Base-by-base conservation (phyloP, 2,888 invertebrate species). In the Calameuta filiformis region DNA sequence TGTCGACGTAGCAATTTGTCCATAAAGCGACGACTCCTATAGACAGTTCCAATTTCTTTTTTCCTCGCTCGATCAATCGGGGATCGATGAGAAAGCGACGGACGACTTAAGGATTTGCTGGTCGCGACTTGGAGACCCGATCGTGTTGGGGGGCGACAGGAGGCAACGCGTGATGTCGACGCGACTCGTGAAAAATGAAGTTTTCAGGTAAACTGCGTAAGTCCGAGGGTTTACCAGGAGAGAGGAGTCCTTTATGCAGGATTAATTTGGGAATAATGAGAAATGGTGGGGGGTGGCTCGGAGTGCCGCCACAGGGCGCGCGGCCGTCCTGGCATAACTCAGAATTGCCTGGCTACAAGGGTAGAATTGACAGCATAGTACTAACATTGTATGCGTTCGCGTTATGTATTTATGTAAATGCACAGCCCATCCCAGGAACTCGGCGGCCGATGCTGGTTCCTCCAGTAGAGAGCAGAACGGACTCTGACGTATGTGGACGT, bases 361-460 rank as follows among this genome's bases (percentile, higher is more conserved):
- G 90, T 88, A 89, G 90, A 91, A 91, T 90, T 90, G 90, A 91
- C 91, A 91, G 91, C 89, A 90, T 90, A 90, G 91, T 89, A 87
- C 91, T 88, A 91, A 91, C 91, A 90, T 91, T 91, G 91, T 91
- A 90, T 90, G 90, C 91, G 88, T 85, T 87, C 87, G 89, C 91
- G 91, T 91, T 91, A 91, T 91, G 91, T 91, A 91, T 91, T 91
- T 91, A 91, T 91, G 91, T 91, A 91, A 91, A 91, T 91, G 90
- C 89, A 90, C 89, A 83, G 85, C 85, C 81, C 85, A 77, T 82
- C 81, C 84, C 85, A 81, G 81, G 79, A 79, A 81, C 81, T 77
- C 76, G 35, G 33, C 37, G 75, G 76, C 73, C 73, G 68, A n/a
- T 76, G 73, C 31, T 68, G 71, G 75, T 79, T 74, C 69, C 80